Percentiles rank a stretch among this genome's conserved stretches.
These are phyloP conservation scores for Acleris cristana DNA, from an alignment of 2,888 invertebrate genomes.

Conservation along the genomic window DNA sequence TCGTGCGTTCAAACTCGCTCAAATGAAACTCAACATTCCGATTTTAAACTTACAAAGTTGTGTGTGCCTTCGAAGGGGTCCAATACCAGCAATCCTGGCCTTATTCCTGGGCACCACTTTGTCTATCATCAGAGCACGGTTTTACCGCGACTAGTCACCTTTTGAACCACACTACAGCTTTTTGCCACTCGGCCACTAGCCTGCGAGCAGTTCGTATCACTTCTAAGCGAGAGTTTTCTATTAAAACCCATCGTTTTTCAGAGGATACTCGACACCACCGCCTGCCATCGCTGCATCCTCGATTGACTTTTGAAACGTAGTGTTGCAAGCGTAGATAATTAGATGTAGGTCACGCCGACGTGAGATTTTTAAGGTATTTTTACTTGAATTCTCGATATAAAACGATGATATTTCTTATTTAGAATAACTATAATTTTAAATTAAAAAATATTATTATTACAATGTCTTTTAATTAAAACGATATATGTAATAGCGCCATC, in stretches of 20 bases:
- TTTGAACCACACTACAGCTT: conserved; percentile 5
- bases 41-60: conserved; percentile 14
- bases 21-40: background rate
- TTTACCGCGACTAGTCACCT: conserved; percentile 5
- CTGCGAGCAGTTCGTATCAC: conserved; percentile 38
- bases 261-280: conserved; percentile 40
- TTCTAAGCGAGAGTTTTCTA: conserved; percentile 41
- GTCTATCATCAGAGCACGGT: conserved; percentile 27
- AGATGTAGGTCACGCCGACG: conserved; percentile 21
- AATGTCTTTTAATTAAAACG: too few species aligned
- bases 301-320: conserved; percentile 25
- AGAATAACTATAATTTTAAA: too few species aligned
- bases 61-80: background rate
- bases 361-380: background rate
- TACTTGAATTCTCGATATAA: background rate
- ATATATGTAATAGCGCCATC: conserved; percentile 6
- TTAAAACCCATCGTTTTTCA: conserved; percentile 52
- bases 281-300: conserved; percentile 35
- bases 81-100: conserved; percentile 18
- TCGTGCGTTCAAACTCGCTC: background rate
- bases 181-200: conserved; percentile 20
- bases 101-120: conserved; percentile 23
- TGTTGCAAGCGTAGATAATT: conserved; percentile 20
- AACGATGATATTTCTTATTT: too few species aligned
- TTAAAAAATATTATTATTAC: too few species aligned